These are phyloP conservation scores for Tetanocera ferruginea DNA, from an alignment of 2,888 invertebrate genomes.

Conservation along the genomic window DNA sequence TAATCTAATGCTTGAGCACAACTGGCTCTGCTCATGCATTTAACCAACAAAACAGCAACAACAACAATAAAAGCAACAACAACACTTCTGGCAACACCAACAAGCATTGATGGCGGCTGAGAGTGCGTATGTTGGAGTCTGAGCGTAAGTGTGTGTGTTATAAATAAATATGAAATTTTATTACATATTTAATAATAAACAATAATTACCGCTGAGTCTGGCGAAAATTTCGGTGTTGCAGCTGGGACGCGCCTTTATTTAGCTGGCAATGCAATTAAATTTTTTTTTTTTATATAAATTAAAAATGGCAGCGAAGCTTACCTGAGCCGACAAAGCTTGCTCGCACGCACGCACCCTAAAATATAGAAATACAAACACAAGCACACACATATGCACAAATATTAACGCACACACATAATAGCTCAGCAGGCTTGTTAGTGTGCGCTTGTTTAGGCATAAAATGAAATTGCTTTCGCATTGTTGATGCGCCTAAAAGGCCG, in stretches of 20 bases:
- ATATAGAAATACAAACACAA: too few relatives aligned
- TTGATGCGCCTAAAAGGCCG: constrained; percentile 17
- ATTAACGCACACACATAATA: not conserved
- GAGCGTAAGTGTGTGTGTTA: not conserved
- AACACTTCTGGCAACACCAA: not conserved
- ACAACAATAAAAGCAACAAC: too few relatives aligned
- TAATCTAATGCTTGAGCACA: too few relatives aligned
- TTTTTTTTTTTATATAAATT: constrained; percentile 7
- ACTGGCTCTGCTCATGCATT: too few relatives aligned
- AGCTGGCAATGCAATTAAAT: constrained; percentile 14
- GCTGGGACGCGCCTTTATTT: constrained; percentile 13
- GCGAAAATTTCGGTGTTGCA: not conserved
- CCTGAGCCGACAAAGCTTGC: not conserved
- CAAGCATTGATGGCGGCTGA: not conserved
- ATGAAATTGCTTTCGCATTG: constrained; percentile 24
- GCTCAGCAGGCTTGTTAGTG: not conserved
- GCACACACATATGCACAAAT: not conserved
- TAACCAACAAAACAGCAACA: too few relatives aligned
- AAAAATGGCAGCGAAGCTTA: constrained; percentile 2
- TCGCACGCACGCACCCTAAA: not conserved
- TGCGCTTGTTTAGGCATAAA: constrained; percentile 14
- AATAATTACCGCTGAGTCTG: constrained; percentile 56
- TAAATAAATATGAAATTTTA: constrained; percentile 57
- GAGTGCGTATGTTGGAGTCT: constrained; percentile 10
- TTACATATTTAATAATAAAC: constrained; percentile 62